phyloP scores from a whole-genome alignment of 2,888 invertebrate species.

The Lasiommata megera region DNA sequence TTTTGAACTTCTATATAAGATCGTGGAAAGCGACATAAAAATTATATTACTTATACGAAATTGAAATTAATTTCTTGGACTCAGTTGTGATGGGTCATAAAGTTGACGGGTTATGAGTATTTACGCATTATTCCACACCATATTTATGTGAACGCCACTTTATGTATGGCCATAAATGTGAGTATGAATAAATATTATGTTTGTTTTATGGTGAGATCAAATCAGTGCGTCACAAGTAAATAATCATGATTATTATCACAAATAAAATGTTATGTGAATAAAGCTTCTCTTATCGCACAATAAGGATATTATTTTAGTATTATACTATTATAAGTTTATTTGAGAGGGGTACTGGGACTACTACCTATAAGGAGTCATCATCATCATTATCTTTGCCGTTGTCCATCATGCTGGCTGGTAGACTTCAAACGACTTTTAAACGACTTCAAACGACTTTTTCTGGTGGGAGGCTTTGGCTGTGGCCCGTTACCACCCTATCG shows the following conservation, averaged over 20 bases:
- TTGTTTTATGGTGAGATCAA: constrained; percentile 57
- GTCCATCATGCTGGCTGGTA: too few species aligned
- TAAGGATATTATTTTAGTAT: too few species aligned
- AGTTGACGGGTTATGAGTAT: constrained; percentile 11
- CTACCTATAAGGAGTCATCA: too few species aligned
- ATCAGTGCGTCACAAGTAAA: constrained; percentile 49
- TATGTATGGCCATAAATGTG: constrained; percentile 65
- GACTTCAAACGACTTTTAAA: too few species aligned
- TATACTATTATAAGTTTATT: too few species aligned
- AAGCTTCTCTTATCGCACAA: background rate
- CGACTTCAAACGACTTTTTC: too few species aligned
- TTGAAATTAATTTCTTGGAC: background rate
- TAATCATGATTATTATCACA: constrained; percentile 36
- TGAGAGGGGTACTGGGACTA: too few species aligned
- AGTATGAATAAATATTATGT: constrained; percentile 64
- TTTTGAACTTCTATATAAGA: too few species aligned
- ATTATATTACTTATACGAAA: background rate
- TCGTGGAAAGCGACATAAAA: too few species aligned
- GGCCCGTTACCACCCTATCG: too few species aligned
- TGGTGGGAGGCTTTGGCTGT: too few species aligned
- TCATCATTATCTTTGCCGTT: too few species aligned
- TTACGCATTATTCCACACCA: constrained; percentile 4
- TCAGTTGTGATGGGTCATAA: constrained; percentile 7
- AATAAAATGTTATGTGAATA: constrained; percentile 17
- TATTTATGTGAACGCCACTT: constrained; percentile 31